A percentile compares a stretch with the other conserved stretches of the same genome.
These are phyloP conservation scores for Virgularia gustaviana DNA, from an alignment of 92 coral and sea anemone species.

Conservation along the genomic window DNA sequence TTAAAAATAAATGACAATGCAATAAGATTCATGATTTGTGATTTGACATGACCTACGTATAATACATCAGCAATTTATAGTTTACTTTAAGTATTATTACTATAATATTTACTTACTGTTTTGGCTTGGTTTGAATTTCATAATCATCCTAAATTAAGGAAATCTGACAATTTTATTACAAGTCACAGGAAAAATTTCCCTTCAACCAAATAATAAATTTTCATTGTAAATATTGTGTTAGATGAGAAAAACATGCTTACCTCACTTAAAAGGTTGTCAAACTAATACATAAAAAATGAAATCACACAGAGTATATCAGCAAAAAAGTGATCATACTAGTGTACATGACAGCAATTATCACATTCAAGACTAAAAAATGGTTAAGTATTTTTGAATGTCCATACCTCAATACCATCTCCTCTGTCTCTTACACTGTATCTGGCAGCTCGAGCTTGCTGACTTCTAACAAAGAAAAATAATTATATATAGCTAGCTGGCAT, in stretches of 20 bases:
- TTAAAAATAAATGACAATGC: no score
- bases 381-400: no score
- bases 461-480: background rate
- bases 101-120: slow-evolving; percentile 17
- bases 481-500: background rate
- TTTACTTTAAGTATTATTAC: background rate
- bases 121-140: slow-evolving; percentile 33
- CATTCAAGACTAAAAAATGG: background rate
- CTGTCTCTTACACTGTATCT: slow-evolving; percentile 34
- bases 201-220: background rate
- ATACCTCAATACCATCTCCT: slow-evolving; percentile 41
- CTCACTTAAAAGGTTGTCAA: slow-evolving; percentile 36
- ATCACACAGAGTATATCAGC: no score
- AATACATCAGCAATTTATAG: background rate
- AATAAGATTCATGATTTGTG: no score
- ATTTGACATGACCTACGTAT: background rate
- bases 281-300: slow-evolving; percentile 12
- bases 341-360: background rate
- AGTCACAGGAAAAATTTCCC: background rate
- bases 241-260: no score
- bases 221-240: no score
- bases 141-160: slow-evolving; percentile 19
- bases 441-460: slow-evolving; percentile 34
- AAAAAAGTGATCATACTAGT: background rate
- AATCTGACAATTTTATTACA: background rate